These are phyloP conservation scores for Rhagoletis zephyria DNA, from an alignment of 1,140 invertebrate species.

Conservation along the genomic window DNA sequence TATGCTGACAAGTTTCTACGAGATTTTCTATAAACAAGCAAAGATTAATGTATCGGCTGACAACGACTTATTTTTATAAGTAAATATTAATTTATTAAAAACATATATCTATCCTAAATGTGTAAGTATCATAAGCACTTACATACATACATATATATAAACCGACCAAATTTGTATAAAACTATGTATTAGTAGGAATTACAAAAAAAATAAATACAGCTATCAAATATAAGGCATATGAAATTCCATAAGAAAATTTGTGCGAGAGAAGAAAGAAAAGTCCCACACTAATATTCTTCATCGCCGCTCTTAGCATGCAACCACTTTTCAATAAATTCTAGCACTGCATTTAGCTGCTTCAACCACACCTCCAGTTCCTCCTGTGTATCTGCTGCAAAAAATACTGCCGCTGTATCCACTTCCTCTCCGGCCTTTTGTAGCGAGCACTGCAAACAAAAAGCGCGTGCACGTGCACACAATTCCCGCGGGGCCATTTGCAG, in stretches of 20 bases:
- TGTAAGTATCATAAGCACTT: background rate
- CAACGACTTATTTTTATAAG: too few species aligned
- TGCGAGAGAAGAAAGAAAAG: background rate
- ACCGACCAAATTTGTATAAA: background rate
- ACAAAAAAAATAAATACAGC: background rate
- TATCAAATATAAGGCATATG: background rate
- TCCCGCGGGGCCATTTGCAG: conserved; percentile 63
- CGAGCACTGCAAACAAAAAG: conserved; percentile 62
- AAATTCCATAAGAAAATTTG: background rate
- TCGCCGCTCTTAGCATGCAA: conserved; percentile 34
- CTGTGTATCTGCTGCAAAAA: conserved; percentile 68
- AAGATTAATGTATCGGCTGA: too few species aligned
- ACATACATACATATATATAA: background rate
- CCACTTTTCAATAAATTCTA: conserved; percentile 64
- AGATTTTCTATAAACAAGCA: too few species aligned
- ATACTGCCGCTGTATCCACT: conserved; percentile 55
- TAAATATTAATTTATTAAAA: too few species aligned
- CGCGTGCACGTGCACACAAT: conserved; percentile 65
- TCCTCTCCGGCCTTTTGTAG: conserved; percentile 47
- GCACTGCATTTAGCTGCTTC: conserved; percentile 60
- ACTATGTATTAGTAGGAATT: background rate
- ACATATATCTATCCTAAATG: background rate
- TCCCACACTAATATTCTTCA: background rate
- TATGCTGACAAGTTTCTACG: too few species aligned
- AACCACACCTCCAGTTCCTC: conserved; percentile 64